Evolutionary conservation across 2,797 vertebrate species (phyloP).

Genomic region (Fringilla coelebs): DNA sequence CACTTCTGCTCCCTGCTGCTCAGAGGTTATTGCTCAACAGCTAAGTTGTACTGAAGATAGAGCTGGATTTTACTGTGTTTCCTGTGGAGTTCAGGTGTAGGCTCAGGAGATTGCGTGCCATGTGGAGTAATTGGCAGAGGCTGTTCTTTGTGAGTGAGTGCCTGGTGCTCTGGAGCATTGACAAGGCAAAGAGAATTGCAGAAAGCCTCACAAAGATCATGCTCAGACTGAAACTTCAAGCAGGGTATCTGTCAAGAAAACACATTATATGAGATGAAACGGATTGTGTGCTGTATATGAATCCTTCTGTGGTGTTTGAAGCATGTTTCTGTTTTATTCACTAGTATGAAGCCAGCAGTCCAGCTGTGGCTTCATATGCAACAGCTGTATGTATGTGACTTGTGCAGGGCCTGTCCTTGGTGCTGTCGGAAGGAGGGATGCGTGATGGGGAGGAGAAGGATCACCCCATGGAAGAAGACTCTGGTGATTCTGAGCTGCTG

Average conservation of each 20-base stretch:
- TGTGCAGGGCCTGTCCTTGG: conserved; percentile 89
- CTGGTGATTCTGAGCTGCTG: conserved; percentile 82
- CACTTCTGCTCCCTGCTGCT: background rate
- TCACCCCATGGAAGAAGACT: conserved; percentile 92
- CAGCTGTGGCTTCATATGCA: background rate
- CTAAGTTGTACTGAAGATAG: background rate
- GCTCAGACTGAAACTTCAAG: background rate
- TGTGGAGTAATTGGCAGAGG: background rate
- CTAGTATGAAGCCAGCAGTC: background rate
- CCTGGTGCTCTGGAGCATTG: background rate
- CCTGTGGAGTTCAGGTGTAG: background rate
- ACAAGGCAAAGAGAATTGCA: background rate
- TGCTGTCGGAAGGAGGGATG: conserved; percentile 88
- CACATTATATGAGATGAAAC: background rate
- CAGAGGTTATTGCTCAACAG: background rate
- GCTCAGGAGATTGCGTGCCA: background rate
- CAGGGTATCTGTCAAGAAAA: background rate
- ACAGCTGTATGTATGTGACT: background rate
- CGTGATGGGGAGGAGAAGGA: conserved; percentile 92
- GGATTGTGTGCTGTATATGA: background rate
- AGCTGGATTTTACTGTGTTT: background rate
- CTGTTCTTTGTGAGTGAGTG: background rate
- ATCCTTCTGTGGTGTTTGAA: background rate
- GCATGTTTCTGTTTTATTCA: background rate
- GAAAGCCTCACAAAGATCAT: background rate